Evolutionary conservation across 2,113 vertebrate genomes (phyloP).

Genomic region (Barbus barbus): DNA sequence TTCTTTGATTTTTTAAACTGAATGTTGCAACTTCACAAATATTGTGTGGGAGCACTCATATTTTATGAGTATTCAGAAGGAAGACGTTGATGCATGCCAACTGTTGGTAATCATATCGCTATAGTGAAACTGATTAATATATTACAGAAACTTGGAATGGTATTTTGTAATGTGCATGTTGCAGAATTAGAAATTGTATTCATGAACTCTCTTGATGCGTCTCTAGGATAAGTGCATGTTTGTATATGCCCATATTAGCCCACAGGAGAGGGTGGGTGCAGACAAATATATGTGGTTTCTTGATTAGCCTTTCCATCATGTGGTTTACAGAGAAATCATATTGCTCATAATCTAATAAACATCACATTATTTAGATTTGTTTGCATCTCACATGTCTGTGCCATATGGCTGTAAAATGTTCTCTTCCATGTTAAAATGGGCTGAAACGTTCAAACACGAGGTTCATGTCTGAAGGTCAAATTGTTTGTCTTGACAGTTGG

Average conservation of each 20-base stretch:
- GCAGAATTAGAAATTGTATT: neutral
- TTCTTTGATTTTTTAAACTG: too few species aligned
- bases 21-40: too few species aligned
- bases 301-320: neutral
- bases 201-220: neutral
- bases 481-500: constrained; percentile 78
- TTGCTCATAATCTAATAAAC: neutral
- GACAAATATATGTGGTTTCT: constrained; percentile 9
- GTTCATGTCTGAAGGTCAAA: neutral
- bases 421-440: neutral
- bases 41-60: too few species aligned
- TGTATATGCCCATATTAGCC: constrained; percentile 3
- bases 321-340: neutral
- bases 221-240: neutral
- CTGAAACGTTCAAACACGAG: neutral
- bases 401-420: neutral
- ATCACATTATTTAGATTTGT: neutral
- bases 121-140: neutral
- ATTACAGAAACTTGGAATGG: too few species aligned
- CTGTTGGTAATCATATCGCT: neutral
- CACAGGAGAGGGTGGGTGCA: constrained; percentile 1
- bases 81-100: neutral
- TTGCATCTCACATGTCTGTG: neutral
- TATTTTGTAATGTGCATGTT: neutral
- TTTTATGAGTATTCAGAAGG: neutral